phyloP scores from a whole-genome alignment of 2,888 invertebrate genomes.

The Lampropteryx suffumata region DNA sequence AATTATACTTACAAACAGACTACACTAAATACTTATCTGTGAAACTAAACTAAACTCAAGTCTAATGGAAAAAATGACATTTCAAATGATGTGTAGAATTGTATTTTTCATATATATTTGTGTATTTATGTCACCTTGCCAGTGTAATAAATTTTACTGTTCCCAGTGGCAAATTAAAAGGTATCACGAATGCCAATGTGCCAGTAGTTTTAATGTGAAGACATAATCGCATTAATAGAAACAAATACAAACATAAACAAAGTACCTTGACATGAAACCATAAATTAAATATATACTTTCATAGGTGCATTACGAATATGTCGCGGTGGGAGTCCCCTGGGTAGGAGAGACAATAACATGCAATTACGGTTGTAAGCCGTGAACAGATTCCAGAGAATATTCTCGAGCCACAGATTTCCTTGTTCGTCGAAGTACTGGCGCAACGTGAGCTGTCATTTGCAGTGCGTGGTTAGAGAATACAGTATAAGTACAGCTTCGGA shows the following conservation, averaged over 20 bases:
- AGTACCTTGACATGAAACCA: slow-evolving; percentile 5
- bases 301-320: slow-evolving; percentile 23
- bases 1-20: background rate
- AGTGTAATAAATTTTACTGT: too few species aligned
- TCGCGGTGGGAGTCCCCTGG: slow-evolving; percentile 12
- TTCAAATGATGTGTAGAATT: too few species aligned
- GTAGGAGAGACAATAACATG: slow-evolving; percentile 29
- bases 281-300: background rate
- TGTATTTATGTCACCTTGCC: too few species aligned
- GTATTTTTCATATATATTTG: too few species aligned
- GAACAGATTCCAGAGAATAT: background rate
- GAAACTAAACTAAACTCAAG: background rate
- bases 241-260: background rate
- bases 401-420: background rate
- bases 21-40: background rate
- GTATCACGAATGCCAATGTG: too few species aligned
- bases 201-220: too few species aligned
- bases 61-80: too few species aligned
- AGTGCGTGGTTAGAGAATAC: slow-evolving; percentile 3
- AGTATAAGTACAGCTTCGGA: background rate
- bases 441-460: background rate
- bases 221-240: too few species aligned
- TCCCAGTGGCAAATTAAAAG: too few species aligned
- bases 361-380: slow-evolving; percentile 16
- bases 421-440: too few species aligned